phyloP scores from a whole-genome alignment of 2,888 invertebrate genomes.

The Phytoseiulus persimilis region DNA sequence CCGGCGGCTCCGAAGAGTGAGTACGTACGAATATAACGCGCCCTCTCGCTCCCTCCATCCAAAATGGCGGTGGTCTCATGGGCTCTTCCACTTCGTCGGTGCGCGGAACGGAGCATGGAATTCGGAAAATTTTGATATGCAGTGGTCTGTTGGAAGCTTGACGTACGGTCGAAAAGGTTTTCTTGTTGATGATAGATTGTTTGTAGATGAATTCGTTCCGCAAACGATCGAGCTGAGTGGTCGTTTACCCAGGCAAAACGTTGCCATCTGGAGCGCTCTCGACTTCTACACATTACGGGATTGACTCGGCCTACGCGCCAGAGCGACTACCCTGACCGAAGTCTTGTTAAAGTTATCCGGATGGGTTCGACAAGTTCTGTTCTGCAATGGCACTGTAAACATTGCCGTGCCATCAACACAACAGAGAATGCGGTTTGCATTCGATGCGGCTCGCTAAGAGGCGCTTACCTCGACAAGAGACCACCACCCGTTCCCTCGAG shows the following conservation, averaged over 20 bases:
- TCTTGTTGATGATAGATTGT: not conserved
- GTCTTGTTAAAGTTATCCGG: not conserved
- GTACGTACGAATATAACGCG: not conserved
- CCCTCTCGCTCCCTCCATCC: not conserved
- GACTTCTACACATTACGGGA: not conserved
- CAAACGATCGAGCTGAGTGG: not conserved
- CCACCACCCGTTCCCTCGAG: slow-evolving; percentile 32
- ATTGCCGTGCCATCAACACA: slow-evolving; percentile 22
- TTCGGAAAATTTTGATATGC: not conserved
- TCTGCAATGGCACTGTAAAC: slow-evolving; percentile 18
- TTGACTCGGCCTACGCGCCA: not conserved
- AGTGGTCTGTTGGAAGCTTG: not conserved
- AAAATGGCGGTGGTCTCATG: not conserved
- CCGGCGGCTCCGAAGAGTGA: not conserved
- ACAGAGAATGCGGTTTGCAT: slow-evolving; percentile 16
- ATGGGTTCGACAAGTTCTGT: slow-evolving; percentile 34
- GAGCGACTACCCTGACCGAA: not conserved
- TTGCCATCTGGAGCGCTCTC: not conserved
- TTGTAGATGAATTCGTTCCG: not conserved
- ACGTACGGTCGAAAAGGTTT: not conserved
- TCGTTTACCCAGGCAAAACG: not conserved
- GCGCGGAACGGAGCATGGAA: not conserved
- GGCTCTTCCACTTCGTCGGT: not conserved
- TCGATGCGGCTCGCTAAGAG: not conserved
- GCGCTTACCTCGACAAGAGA: not conserved